Evolutionary conservation across 2,888 invertebrate genomes (phyloP).

Genomic region (Synergus umbraculus): DNA sequence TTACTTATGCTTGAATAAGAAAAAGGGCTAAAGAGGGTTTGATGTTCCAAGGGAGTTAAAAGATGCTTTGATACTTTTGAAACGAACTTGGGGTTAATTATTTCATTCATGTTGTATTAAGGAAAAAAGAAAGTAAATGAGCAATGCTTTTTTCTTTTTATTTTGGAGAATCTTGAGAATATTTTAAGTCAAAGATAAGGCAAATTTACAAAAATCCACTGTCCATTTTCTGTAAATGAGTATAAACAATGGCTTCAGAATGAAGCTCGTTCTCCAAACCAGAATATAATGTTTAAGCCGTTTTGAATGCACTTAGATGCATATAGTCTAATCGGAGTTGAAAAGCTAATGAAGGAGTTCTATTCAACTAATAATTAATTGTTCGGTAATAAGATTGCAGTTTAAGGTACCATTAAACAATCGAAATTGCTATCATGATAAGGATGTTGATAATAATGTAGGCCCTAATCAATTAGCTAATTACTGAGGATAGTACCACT

Average conservation of each 20-base stretch:
- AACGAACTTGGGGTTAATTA: slow-evolving; percentile 5
- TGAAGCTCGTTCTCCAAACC: neutral
- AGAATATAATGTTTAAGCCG: neutral
- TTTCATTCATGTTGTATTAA: neutral
- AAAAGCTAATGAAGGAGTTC: neutral
- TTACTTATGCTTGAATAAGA: slow-evolving; percentile 6
- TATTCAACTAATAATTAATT: too few relatives aligned
- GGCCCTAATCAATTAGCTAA: too few relatives aligned
- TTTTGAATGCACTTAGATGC: neutral
- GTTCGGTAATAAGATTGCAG: too few relatives aligned
- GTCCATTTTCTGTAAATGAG: too few relatives aligned
- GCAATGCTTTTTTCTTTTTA: too few relatives aligned
- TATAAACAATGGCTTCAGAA: neutral
- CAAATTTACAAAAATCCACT: too few relatives aligned
- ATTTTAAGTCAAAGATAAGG: too few relatives aligned
- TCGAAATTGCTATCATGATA: too few relatives aligned
- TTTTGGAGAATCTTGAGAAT: too few relatives aligned
- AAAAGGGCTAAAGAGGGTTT: neutral
- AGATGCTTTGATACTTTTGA: neutral
- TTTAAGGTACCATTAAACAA: too few relatives aligned
- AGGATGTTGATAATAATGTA: too few relatives aligned
- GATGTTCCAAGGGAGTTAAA: neutral
- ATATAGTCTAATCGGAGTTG: neutral
- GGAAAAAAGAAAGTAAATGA: neutral
- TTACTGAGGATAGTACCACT: too few relatives aligned